Base-by-base conservation (phyloP, 1,140 invertebrate genomes). In the Diorhabda carinulata region DNA sequence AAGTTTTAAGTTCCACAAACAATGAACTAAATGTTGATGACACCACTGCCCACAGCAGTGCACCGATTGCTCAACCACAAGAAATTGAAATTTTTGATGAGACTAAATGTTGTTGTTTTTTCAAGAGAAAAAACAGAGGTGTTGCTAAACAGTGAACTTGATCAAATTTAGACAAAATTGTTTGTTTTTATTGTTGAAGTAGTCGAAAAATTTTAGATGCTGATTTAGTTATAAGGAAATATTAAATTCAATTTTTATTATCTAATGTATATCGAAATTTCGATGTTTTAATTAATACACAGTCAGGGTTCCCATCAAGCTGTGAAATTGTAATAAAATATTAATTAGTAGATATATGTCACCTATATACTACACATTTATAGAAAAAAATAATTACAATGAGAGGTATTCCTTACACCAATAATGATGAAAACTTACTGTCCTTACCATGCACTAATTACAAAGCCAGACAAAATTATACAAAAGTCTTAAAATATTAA, bases 51-150 rank as follows among this genome's bases (percentile, higher is more conserved):
- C 63, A 64, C 9, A 64, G 63, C 45, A 64, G 63, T 64, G 63
- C 63, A 56, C 63, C 63, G 8, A 64, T 64, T 64, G 63, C 63
- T 52, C 63, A 64, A 41, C 63, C 63, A 3, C 63, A 64, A 56
- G 63, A 64, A n/a, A 64, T 64, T 56, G 63, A 64, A 42, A 64
- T 64, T 10, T 64, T 64, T 64, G 63, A 64, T 64, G 63, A 64
- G 45, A 64, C 63, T 45, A 64, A 64, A 64, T 64, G 63, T 40
- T 64, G 63, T 64, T 64, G 63, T 40, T 64, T 64, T 64, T 64
- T 64, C 40, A 64, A 64, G 45, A 64, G 63, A 56, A 64, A 57
- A 44, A 64, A 64, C 63, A 64, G 63, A 57, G 63, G 63, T 64
- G 63, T 64, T 40, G 40, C 10, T 9, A 64, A 64, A 64, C 52